phyloP scores from a whole-genome alignment of 2,888 invertebrate genomes.

The Hydroisotoma schaefferi region DNA sequence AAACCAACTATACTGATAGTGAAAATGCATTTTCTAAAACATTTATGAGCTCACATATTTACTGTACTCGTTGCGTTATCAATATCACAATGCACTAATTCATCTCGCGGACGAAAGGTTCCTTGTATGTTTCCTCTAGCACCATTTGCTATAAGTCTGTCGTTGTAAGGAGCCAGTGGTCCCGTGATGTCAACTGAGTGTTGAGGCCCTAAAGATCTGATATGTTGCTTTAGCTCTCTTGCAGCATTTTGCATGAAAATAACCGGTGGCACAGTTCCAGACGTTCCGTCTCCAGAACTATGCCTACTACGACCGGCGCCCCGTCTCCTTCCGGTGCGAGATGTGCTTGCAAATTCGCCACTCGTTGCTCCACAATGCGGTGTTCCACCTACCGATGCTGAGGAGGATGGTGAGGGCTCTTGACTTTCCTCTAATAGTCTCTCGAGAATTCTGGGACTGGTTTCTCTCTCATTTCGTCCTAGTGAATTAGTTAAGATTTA shows the following conservation, averaged over 20 bases:
- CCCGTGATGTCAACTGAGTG: conserved; percentile 44
- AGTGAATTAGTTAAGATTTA: neutral
- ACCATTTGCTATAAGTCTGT: conserved; percentile 25
- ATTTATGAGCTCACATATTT: conserved; percentile 6
- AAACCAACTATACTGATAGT: neutral
- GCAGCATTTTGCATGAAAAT: conserved; percentile 45
- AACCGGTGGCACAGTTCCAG: conserved; percentile 30
- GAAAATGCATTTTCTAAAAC: neutral
- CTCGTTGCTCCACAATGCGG: conserved; percentile 11
- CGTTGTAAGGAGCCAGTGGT: conserved; percentile 22
- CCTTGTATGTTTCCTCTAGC: conserved; percentile 37
- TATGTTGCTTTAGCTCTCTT: conserved; percentile 41
- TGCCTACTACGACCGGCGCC: conserved; percentile 8
- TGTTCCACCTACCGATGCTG: conserved; percentile 22
- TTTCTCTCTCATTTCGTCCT: conserved; percentile 45
- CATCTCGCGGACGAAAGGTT: conserved; percentile 43
- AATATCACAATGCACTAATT: conserved; percentile 40
- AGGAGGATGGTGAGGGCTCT: conserved; percentile 43
- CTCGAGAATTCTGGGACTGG: conserved; percentile 47
- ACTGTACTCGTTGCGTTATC: conserved; percentile 35
- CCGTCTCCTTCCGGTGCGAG: conserved; percentile 6
- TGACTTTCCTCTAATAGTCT: conserved; percentile 47
- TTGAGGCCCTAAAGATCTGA: conserved; percentile 42
- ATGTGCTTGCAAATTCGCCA: neutral
- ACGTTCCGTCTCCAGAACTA: conserved; percentile 15